Percentiles rank a stretch among this genome's conserved stretches.
phyloP scores from a whole-genome alignment of 2,113 vertebrate species.

The Raja brachyura region DNA sequence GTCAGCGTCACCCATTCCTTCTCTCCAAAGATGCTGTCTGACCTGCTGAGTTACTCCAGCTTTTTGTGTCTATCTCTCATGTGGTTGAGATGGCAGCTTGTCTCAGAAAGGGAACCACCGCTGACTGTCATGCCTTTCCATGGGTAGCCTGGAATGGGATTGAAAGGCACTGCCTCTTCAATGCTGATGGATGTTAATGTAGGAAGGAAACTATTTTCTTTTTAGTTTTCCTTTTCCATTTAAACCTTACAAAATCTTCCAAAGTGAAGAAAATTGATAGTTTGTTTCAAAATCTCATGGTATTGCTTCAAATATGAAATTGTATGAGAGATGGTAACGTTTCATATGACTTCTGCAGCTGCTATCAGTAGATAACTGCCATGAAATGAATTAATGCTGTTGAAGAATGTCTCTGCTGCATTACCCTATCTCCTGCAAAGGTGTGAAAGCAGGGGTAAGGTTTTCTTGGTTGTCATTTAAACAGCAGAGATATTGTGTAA shows the following conservation, averaged over 20 bases:
- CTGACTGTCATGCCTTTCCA: not conserved
- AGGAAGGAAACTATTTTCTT: not conserved
- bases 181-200: not conserved
- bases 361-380: not conserved
- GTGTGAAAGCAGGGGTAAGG: not conserved
- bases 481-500: not conserved
- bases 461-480: not conserved
- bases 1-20: too few species aligned
- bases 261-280: not conserved
- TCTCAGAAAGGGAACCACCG: not conserved
- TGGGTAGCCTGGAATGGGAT: not conserved
- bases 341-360: not conserved
- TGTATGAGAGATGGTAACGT: not conserved
- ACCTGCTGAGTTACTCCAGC: too few species aligned
- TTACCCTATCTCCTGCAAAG: not conserved
- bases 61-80: too few species aligned
- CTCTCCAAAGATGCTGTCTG: too few species aligned
- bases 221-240: not conserved
- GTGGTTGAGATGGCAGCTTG: not conserved
- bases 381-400: not conserved
- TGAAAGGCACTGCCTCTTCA: not conserved
- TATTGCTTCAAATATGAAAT: not conserved
- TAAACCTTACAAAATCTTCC: not conserved
- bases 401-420: not conserved
- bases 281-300: not conserved